These are phyloP conservation scores for Dromiciops gliroides DNA, from an alignment of 2,113 vertebrate genomes.

Conservation along the genomic window DNA sequence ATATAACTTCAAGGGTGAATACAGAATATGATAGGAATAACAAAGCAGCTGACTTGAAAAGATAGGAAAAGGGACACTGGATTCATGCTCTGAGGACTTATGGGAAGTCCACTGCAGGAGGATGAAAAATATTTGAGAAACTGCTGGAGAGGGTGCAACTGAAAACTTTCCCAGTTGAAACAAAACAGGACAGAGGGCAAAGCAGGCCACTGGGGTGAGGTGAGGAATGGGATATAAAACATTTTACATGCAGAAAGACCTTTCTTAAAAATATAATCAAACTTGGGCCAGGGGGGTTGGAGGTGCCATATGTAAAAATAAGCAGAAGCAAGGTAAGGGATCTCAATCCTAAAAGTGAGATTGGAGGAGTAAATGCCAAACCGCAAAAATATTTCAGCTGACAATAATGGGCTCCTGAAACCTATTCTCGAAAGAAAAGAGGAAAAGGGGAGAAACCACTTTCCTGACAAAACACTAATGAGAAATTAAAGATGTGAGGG, in stretches of 20 bases:
- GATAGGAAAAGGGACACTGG: slow-evolving; percentile 64
- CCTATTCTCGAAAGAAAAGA: slow-evolving; percentile 66
- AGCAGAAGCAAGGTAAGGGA: slow-evolving; percentile 79
- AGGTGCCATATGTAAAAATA: slow-evolving; percentile 80
- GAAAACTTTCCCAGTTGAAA: slow-evolving; percentile 82
- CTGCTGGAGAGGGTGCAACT: slow-evolving; percentile 68
- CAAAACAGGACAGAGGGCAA: slow-evolving; percentile 79
- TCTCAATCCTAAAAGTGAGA: slow-evolving; percentile 78
- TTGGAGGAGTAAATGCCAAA: slow-evolving; percentile 78
- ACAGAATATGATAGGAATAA: slow-evolving; percentile 67
- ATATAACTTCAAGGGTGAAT: slow-evolving; percentile 39
- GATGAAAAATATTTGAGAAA: slow-evolving; percentile 79
- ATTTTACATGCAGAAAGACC: slow-evolving; percentile 81
- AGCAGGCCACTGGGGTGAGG: slow-evolving; percentile 78
- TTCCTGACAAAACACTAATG: slow-evolving; percentile 72
- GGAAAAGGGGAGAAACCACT: slow-evolving; percentile 74
- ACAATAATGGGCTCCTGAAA: slow-evolving; percentile 77
- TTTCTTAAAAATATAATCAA: slow-evolving; percentile 78
- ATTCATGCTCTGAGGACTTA: slow-evolving; percentile 65
- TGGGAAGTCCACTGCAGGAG: slow-evolving; percentile 72
- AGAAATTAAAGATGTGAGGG: slow-evolving; percentile 73
- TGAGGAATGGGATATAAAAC: slow-evolving; percentile 80
- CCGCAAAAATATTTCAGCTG: slow-evolving; percentile 78
- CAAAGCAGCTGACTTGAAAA: slow-evolving; percentile 64
- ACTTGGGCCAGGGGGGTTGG: slow-evolving; percentile 67